Percentiles rank a stretch among this genome's conserved stretches.
Evolutionary conservation across 2,113 vertebrate genomes (phyloP).

Genomic region (Prolemur simus): DNA sequence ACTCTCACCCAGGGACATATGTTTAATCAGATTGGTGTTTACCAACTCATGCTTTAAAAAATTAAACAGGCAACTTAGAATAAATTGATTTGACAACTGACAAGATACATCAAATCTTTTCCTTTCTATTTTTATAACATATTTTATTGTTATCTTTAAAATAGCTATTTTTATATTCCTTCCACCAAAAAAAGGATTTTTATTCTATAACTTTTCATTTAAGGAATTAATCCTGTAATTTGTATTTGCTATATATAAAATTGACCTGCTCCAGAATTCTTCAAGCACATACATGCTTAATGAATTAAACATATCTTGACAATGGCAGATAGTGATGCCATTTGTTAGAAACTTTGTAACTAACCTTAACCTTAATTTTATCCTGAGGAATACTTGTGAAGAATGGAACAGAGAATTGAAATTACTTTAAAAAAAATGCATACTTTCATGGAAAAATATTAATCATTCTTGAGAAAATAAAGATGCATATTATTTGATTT

Average conservation of each 20-base stretch:
- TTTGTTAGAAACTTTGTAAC: neutral
- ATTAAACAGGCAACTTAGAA: slow-evolving; percentile 14
- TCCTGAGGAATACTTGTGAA: neutral
- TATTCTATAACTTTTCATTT: neutral
- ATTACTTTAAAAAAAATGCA: neutral
- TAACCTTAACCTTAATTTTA: neutral
- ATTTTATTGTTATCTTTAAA: neutral
- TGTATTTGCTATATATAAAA: neutral
- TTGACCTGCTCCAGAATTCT: neutral
- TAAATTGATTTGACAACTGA: slow-evolving; percentile 38
- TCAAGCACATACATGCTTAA: neutral
- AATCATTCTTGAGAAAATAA: neutral
- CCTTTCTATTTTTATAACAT: neutral
- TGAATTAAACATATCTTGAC: slow-evolving; percentile 10
- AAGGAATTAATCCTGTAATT: neutral
- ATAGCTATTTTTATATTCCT: neutral
- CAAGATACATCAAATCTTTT: neutral
- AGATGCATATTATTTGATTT: neutral
- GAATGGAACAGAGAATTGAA: neutral
- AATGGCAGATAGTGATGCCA: neutral
- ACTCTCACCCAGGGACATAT: neutral
- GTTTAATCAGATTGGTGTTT: slow-evolving; percentile 24
- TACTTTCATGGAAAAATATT: slow-evolving; percentile 23
- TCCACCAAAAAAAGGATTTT: neutral
- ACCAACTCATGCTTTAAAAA: slow-evolving; percentile 43